Base-by-base conservation (phyloP, 2,797 vertebrate genomes). In the Acanthopagrus latus region DNA sequence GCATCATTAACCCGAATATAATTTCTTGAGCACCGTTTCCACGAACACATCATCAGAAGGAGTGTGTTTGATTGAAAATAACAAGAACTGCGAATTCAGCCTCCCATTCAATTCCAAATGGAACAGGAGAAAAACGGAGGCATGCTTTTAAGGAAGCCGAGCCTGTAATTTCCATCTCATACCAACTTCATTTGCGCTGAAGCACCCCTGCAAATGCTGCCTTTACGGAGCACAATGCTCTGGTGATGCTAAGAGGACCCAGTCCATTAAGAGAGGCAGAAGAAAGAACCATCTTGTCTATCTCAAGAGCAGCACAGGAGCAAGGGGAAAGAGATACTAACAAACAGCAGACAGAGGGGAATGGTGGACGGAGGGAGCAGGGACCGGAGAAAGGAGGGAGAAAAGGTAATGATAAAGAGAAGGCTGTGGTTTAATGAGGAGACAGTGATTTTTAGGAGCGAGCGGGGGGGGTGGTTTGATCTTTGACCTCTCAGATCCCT, bases 91-190 rank as follows among this genome's bases (percentile, higher is more conserved):
- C 46, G 29, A 74, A 83, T 47, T 50, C 74, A 47, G 54, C 71
- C 81, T 85, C 74, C 68, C 43, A 50, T 66, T 80, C 76, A 66
- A 75, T 86, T 81, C 66, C 67, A 88, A 92, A 91, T 81, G 63
- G 87, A 91, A 84, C 56, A 20, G 56, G 57, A 74, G 74, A 76
- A 83, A 85, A 76, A 84, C 83, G 59, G 73, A 80, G 67, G 85
- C 52, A 74, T 87, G 68, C 83, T 92, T 94, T 93, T 80, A 94
- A 93, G 83, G 76, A 85, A 75, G 46, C 69, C 64, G 74, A 84
- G 76, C 80, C 88, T 92, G 56, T 89, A 85, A 95, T 95, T 95
- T 96, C 89, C 89, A 83, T 86, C 85, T 85, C 87, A 87, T 90
- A 89, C 80, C 77, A 93, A 92, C 86, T 93, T 91, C 79, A 91